Percentiles rank a stretch among this genome's conserved stretches.
These are phyloP conservation scores for Automeris io DNA, from an alignment of 2,888 invertebrate species.

Conservation along the genomic window DNA sequence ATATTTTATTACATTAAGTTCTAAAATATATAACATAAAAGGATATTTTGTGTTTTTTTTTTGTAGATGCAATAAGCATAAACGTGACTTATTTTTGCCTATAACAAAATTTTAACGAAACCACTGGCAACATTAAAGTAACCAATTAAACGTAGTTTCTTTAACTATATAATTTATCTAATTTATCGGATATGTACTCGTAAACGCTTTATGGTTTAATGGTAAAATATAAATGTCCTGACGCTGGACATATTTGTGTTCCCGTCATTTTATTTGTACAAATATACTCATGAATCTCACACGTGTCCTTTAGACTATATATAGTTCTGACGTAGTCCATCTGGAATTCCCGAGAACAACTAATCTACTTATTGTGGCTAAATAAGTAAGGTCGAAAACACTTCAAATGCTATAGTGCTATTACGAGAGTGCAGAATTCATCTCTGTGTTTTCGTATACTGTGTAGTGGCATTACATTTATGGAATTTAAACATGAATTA, in stretches of 20 bases:
- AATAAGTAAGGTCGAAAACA: conserved; percentile 17
- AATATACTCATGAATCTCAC: conserved; percentile 6
- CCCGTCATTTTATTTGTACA: conserved; percentile 5
- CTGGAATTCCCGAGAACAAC: conserved; percentile 20
- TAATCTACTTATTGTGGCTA: conserved; percentile 20
- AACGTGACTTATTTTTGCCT: no score
- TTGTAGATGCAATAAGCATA: no score
- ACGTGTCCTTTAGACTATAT: conserved; percentile 17
- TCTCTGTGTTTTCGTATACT: conserved; percentile 1
- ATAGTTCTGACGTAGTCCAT: conserved; percentile 23
- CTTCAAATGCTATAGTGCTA: not conserved
- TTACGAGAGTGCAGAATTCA: conserved; percentile 2
- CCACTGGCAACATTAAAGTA: no score
- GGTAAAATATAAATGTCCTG: not conserved
- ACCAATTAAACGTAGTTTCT: no score
- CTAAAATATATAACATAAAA: no score
- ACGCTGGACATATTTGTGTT: conserved; percentile 1
- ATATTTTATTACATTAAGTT: no score
- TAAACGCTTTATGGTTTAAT: no score
- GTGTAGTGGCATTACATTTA: not conserved
- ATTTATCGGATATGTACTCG: no score
- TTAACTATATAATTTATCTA: no score
- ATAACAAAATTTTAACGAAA: no score
- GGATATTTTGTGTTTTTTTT: no score
- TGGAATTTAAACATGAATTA: not conserved